Evolutionary conservation across 2,888 invertebrate species (phyloP).

Genomic region (Caenorhabditis sinica): DNA sequence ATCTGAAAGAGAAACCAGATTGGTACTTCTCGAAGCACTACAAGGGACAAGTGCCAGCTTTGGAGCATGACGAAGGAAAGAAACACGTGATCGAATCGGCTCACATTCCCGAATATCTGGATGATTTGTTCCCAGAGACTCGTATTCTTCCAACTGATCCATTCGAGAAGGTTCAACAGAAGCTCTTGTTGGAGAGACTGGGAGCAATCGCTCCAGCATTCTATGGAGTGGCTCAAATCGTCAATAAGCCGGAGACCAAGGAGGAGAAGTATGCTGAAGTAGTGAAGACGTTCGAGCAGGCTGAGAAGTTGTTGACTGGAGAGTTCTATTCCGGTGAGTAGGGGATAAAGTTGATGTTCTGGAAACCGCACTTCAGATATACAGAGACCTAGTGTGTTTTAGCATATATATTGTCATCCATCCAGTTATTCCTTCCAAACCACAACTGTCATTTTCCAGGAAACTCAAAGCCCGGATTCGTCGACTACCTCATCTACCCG

Average conservation of each 20-base stretch:
- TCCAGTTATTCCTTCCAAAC: neutral
- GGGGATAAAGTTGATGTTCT: neutral
- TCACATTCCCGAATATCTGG: conserved; percentile 90
- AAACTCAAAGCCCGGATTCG: conserved; percentile 55
- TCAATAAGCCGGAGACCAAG: conserved; percentile 52
- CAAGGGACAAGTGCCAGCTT: conserved; percentile 88
- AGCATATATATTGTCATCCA: no score
- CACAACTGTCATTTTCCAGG: conserved; percentile 44
- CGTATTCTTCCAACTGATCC: conserved; percentile 88
- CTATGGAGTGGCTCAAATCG: conserved; percentile 56
- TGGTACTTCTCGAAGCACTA: conserved; percentile 87
- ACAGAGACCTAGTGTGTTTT: no score
- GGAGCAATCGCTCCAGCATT: conserved; percentile 65
- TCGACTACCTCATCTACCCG: conserved; percentile 62
- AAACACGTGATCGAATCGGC: conserved; percentile 89
- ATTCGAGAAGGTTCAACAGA: conserved; percentile 88
- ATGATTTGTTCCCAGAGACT: conserved; percentile 88
- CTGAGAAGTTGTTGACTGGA: conserved; percentile 70
- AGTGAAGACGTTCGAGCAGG: conserved; percentile 67
- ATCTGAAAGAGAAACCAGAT: conserved; percentile 87
- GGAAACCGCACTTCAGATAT: no score
- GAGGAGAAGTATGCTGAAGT: conserved; percentile 66
- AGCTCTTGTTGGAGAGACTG: conserved; percentile 88
- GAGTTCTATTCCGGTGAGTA: conserved; percentile 72
- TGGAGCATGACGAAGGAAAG: conserved; percentile 86